phyloP scores from a whole-genome alignment of 2,797 vertebrate species.

The Coccyzus lansbergi region DNA sequence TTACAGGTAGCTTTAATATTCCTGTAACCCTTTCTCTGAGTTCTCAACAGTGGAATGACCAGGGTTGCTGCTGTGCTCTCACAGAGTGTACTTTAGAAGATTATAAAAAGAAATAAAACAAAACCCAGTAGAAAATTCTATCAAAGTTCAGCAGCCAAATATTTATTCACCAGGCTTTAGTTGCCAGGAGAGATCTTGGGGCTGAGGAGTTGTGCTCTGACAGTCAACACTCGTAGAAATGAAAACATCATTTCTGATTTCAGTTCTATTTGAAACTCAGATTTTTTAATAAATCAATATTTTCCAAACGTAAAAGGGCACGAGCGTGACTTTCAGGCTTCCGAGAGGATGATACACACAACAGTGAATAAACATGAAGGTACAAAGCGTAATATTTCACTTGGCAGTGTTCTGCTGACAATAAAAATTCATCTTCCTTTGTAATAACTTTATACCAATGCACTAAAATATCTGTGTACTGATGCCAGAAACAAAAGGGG shows the following conservation, averaged over 20 bases:
- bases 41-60: not conserved
- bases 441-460: not conserved
- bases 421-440: slow-evolving; percentile 41
- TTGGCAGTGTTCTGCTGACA: not conserved
- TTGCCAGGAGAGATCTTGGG: not conserved
- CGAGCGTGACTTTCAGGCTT: not conserved
- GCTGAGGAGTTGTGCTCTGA: not conserved
- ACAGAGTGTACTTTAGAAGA: not conserved
- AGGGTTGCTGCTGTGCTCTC: not conserved
- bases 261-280: not conserved
- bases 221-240: not conserved
- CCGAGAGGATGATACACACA: not conserved
- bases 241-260: not conserved
- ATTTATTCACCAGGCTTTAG: not conserved
- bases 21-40: not conserved
- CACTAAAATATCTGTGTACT: not conserved
- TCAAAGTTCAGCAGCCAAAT: not conserved
- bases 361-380: slow-evolving; percentile 21
- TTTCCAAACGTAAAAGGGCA: slow-evolving; percentile 24
- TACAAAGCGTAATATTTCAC: not conserved
- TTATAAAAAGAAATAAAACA: not conserved
- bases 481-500: not conserved
- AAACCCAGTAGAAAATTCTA: not conserved
- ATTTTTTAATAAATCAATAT: slow-evolving; percentile 20
- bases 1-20: not conserved